Conservation (phyloP, 2,797 vertebrate species). For the Tinamus major region DNA sequence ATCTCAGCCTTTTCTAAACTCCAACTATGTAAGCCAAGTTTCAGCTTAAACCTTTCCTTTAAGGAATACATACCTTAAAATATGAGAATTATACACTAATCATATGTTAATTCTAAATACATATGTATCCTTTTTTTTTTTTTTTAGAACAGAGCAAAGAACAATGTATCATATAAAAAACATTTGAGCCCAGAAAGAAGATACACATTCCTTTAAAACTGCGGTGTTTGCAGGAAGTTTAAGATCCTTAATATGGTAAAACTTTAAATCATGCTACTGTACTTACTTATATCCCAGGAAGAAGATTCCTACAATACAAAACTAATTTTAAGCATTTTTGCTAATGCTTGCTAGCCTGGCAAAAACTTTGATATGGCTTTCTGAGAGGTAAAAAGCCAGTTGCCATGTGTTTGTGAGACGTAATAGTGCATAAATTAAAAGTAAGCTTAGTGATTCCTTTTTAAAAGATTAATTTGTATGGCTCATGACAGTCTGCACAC, state of each 20-base stretch:
- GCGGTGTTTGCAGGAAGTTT: neutral
- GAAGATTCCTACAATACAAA: constrained; percentile 2
- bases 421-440: constrained; percentile 43
- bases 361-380: constrained; percentile 36
- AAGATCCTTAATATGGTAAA: neutral
- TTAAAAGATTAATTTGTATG: constrained; percentile 4
- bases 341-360: constrained; percentile 6
- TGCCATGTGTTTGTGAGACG: neutral
- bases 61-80: neutral
- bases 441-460: neutral
- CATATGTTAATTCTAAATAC: neutral
- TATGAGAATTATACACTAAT: neutral
- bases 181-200: neutral
- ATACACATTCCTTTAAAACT: constrained; percentile 11
- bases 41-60: neutral
- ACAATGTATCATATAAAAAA: neutral
- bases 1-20: neutral
- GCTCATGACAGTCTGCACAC: neutral
- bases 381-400: constrained; percentile 2
- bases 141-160: constrained; percentile 12
- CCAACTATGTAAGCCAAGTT: neutral
- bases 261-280: constrained; percentile 60
- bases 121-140: constrained; percentile 14
- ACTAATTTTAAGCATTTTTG: constrained; percentile 20
- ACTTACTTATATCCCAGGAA: constrained; percentile 42